Percentiles rank a stretch among this genome's conserved stretches.
These are phyloP conservation scores for Cephus sareptanus DNA, from an alignment of 2,888 invertebrate species.

Conservation along the genomic window DNA sequence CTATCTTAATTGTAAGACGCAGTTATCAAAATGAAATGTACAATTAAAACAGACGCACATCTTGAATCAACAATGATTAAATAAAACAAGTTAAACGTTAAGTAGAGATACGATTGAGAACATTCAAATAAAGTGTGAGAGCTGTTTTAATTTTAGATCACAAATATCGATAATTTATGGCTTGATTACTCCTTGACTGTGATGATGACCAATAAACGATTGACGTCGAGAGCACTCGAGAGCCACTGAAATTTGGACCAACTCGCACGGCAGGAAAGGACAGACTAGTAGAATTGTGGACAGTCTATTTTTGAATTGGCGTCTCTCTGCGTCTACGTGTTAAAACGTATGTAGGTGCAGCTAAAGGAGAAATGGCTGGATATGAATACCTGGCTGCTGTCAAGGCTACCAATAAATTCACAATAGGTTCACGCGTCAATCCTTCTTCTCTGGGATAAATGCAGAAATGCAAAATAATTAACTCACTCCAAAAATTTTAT, in stretches of 20 bases:
- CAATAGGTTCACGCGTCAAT: neutral
- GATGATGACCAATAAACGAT: neutral
- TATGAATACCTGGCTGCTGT: slow-evolving; percentile 25
- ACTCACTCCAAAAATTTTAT: neutral
- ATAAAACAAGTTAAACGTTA: neutral
- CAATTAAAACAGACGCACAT: neutral
- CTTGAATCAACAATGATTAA: neutral
- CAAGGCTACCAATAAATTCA: slow-evolving; percentile 16
- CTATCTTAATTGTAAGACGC: neutral
- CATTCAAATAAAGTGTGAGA: neutral
- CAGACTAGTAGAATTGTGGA: slow-evolving; percentile 46
- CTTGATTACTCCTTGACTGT: neutral
- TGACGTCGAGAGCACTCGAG: slow-evolving; percentile 15
- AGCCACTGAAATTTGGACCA: slow-evolving; percentile 36
- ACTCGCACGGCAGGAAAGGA: slow-evolving; percentile 43
- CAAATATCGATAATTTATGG: neutral
- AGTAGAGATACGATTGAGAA: neutral
- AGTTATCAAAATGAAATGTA: neutral
- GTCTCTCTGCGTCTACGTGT: slow-evolving; percentile 21
- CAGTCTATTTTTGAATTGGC: slow-evolving; percentile 48
- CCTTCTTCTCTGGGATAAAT: neutral
- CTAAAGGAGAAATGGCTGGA: slow-evolving; percentile 31
- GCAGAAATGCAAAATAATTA: neutral
- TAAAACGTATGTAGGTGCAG: slow-evolving; percentile 28
- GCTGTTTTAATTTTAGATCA: neutral